phyloP scores from a whole-genome alignment of 1,140 invertebrate species.

The Ridgeia piscesae region DNA sequence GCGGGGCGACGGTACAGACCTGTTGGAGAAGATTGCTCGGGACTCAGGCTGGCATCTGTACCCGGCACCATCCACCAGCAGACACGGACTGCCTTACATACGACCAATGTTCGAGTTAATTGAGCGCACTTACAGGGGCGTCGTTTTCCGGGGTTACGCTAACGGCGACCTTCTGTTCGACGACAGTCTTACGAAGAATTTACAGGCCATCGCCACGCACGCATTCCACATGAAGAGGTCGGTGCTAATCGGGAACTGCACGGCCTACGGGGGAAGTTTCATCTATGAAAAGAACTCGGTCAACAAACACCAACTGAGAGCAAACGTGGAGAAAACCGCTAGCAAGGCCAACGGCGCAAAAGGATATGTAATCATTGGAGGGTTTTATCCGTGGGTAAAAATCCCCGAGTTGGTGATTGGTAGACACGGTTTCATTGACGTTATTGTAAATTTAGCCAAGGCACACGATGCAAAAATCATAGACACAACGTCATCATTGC shows the following conservation, averaged over 20 bases:
- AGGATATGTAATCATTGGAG: neutral
- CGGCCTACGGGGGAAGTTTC: neutral
- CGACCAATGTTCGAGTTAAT: slow-evolving; percentile 9
- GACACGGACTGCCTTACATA: slow-evolving; percentile 17
- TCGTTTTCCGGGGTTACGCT: neutral
- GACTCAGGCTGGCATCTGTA: slow-evolving; percentile 18
- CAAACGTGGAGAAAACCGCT: neutral
- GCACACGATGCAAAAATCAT: neutral
- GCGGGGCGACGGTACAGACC: neutral
- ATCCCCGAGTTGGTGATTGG: neutral
- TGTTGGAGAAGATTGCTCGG: neutral
- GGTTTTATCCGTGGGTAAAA: neutral
- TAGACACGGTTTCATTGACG: neutral
- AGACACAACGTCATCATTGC: neutral
- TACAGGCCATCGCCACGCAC: neutral
- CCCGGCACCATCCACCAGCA: neutral
- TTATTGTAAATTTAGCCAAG: neutral
- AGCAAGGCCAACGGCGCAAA: neutral
- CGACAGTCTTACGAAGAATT: neutral
- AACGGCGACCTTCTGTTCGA: slow-evolving; percentile 11
- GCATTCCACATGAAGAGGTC: neutral
- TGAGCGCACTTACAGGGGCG: neutral
- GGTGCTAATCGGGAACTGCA: neutral
- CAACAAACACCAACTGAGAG: neutral
- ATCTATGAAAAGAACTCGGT: neutral